Evolutionary conservation across 1,140 invertebrate genomes (phyloP), one percentile per base, ranked within the genome.

Genomic region (Conus ventricosus): DNA sequence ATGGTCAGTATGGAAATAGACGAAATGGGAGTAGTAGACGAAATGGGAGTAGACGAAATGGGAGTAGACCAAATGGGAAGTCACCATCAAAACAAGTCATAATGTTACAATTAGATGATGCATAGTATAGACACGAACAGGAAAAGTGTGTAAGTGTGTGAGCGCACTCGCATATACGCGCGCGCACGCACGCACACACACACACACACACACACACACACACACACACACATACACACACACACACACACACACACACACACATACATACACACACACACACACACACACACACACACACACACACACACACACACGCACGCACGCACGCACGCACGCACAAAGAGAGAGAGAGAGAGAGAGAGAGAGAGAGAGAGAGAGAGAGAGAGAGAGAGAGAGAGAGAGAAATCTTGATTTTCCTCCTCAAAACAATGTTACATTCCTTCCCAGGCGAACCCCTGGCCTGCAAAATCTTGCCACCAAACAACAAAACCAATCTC

Each of bases 401-500:
- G 25, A 51, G 17, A 71, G 67, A 71, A 1, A 71, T 20, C 17
- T 71, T 10, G 1, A 71, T 71, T 63, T 63, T 63, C 67, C 67
- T 23, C 13, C 67, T 71, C 23, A 1, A 71, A 71, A n/a, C 67
- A 71, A 71, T 23, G 17, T n/a, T 71, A 17, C 23, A 71, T 71
- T 71, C 67, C 67, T 63, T 13, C 60, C 60, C 39, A 39, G 39
- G 39, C 39, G 39, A 63, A 63, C 11, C 67, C 67, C 23, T 71
- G 67, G 6, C 67, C 15, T 11, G 39, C 7, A 78, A 78, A 27
- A 78, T 51, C 8, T 23, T 15, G 7, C 8, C 76, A 78, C 7
- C 25, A 39, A 78, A 78, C n/a, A 78, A 78, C 25, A 39, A 78
- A 78, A 78, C 76, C n/a, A 11, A 78, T 25, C 39, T 78, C 76